Evolutionary conservation across 2,797 vertebrate genomes (phyloP), one percentile per base, ranked within the genome.

Genomic region (Sphenodon punctatus): DNA sequence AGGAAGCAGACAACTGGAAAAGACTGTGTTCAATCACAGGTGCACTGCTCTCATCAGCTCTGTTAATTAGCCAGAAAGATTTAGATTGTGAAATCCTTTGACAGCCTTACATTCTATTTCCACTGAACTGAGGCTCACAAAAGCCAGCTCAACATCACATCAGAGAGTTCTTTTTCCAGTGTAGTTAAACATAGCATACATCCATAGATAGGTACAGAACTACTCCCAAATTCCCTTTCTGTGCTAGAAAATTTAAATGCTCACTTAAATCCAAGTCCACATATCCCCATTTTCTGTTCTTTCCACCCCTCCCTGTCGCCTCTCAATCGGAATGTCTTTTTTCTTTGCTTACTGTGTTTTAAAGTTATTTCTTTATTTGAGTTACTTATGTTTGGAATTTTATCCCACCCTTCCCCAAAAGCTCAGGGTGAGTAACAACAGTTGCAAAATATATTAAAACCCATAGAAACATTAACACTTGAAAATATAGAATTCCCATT

Each of bases 51-150:
- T 25, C 68, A 87, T 59, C 67, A 77, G 49, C 72, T 88, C 60
- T 34, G n/a, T 69, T 89, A 85, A 90, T 91, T 88, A 85, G 78
- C 36, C 48, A 48, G 63, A 41, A 79, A 88, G 56, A 56, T 60
- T 71, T 88, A 79, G 49, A 75, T 63, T 78, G 60, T 79, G 77
- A 80, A 89, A 71, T 89, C 73, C 68, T 88, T 84, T 89, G 90
- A 83, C 81, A 83, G 73, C 58, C 39, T 1, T 8, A 87, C 81
- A 87, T 90, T 58, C 22, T 88, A 89, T 89, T 89, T 82, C 75
- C 66, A 63, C 72, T 89, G 80, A 93, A 90, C 84, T 88, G 70
- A 4, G 82, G 89, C 89, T 90, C 58, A 2, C 79, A 43, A 66
- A 87, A 87, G 81, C 87, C 66, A 75, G 65, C 25, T 59, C 78